These are phyloP conservation scores for Enteromius fasciolatus DNA, from an alignment of 2,797 vertebrate species.

Conservation along the genomic window DNA sequence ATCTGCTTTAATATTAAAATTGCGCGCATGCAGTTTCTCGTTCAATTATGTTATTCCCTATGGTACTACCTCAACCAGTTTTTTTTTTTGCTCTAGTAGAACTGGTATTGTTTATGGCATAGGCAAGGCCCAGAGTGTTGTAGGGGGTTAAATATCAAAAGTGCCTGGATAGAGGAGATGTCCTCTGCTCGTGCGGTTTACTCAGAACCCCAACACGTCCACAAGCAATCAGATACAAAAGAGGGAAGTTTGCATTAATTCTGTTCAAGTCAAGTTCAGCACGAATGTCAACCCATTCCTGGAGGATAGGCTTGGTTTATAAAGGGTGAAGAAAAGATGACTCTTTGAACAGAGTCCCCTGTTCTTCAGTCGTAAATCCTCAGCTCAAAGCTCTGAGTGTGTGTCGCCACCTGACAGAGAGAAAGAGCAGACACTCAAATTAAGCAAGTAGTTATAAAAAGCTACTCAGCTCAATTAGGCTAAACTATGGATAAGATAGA, in stretches of 20 bases:
- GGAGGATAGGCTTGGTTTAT: constrained; percentile 55
- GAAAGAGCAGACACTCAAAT: neutral
- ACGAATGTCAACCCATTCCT: constrained; percentile 54
- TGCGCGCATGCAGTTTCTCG: neutral
- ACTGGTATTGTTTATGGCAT: neutral
- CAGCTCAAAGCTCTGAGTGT: constrained; percentile 85
- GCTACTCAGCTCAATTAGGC: neutral
- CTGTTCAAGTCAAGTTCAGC: constrained; percentile 53
- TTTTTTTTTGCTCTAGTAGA: neutral
- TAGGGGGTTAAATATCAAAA: constrained; percentile 2
- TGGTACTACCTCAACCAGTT: neutral
- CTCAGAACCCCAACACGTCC: neutral
- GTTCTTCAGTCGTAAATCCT: constrained; percentile 57
- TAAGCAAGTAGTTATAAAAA: neutral
- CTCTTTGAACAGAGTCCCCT: constrained; percentile 82
- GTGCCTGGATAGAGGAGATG: neutral
- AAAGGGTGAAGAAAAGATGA: constrained; percentile 54
- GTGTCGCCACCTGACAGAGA: constrained; percentile 72
- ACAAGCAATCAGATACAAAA: constrained; percentile 25
- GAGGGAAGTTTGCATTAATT: constrained; percentile 30
- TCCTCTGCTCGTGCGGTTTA: neutral
- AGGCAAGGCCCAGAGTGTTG: neutral
- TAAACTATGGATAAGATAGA: neutral
- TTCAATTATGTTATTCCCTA: constrained; percentile 2
- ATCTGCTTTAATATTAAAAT: constrained; percentile 33